Percentiles rank a stretch among this genome's conserved stretches.
These are phyloP conservation scores for Phyto melanocephala DNA, from an alignment of 2,888 invertebrate genomes.

Conservation along the genomic window DNA sequence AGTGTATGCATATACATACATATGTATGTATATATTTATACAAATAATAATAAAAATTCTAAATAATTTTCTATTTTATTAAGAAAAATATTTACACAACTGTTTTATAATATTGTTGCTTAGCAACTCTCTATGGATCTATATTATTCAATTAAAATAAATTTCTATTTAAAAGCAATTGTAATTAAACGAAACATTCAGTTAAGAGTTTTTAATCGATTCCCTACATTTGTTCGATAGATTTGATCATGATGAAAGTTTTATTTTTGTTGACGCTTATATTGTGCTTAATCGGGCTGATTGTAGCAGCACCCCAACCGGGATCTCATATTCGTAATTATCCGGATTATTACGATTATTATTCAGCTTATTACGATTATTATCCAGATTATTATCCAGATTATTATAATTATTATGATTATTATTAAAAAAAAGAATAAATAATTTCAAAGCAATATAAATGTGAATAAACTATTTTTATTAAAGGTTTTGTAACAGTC, in stretches of 20 bases:
- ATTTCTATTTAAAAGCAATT: neutral
- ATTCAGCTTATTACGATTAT: neutral
- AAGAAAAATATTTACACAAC: conserved; percentile 19
- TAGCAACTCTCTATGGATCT: neutral
- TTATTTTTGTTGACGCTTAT: neutral
- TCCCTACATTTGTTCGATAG: neutral
- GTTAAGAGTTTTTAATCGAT: neutral
- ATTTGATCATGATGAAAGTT: neutral
- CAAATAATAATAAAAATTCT: too few relatives aligned
- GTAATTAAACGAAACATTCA: neutral
- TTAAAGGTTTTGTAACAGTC: too few relatives aligned
- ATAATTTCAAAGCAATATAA: neutral
- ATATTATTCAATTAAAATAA: neutral
- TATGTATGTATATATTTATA: neutral
- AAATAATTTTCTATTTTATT: too few relatives aligned
- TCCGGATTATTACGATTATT: neutral
- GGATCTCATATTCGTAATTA: neutral
- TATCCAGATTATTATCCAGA: neutral
- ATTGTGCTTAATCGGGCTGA: neutral
- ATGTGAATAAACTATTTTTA: too few relatives aligned
- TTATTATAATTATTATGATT: neutral
- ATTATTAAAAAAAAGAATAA: neutral
- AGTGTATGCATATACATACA: too few relatives aligned
- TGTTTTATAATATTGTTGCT: too few relatives aligned
- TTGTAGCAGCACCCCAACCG: neutral